Percentiles rank a stretch among this genome's conserved stretches.
Evolutionary conservation across 2,113 vertebrate genomes (phyloP).

Genomic region (Paradoxurus hermaphroditus): DNA sequence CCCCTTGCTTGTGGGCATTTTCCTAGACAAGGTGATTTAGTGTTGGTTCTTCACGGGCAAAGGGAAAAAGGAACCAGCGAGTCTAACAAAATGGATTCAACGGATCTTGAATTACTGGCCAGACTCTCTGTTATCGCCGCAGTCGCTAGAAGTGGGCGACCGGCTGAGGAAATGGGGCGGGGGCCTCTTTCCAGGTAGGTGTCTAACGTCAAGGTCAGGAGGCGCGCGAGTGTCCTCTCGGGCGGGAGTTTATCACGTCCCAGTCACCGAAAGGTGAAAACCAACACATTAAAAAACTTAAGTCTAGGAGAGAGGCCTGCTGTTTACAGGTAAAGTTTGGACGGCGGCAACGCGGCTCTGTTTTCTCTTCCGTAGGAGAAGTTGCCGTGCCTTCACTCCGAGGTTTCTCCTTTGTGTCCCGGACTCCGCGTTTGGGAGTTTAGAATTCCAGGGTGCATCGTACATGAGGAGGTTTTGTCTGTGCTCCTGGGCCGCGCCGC

Average conservation of each 20-base stretch:
- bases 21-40: background rate
- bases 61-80: background rate
- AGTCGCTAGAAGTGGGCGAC: too few species aligned
- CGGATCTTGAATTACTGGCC: background rate
- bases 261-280: background rate
- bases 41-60: background rate
- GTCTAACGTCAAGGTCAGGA: background rate
- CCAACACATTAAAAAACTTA: background rate
- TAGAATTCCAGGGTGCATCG: fast-evolving
- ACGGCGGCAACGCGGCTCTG: fast-evolving
- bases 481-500: background rate
- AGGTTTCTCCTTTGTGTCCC: background rate
- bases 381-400: background rate
- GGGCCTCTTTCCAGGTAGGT: background rate
- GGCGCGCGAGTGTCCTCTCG: background rate
- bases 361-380: background rate
- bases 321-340: background rate
- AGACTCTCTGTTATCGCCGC: background rate
- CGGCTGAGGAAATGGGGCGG: background rate
- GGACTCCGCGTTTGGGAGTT: background rate
- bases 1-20: background rate
- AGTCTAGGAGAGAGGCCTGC: background rate
- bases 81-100: background rate
- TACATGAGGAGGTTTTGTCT: background rate
- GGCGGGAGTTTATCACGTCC: background rate